Percentiles rank a stretch among this genome's conserved stretches.
These are phyloP conservation scores for Buphagus erythrorhynchus DNA, from an alignment of 2,797 vertebrate genomes.

Conservation along the genomic window DNA sequence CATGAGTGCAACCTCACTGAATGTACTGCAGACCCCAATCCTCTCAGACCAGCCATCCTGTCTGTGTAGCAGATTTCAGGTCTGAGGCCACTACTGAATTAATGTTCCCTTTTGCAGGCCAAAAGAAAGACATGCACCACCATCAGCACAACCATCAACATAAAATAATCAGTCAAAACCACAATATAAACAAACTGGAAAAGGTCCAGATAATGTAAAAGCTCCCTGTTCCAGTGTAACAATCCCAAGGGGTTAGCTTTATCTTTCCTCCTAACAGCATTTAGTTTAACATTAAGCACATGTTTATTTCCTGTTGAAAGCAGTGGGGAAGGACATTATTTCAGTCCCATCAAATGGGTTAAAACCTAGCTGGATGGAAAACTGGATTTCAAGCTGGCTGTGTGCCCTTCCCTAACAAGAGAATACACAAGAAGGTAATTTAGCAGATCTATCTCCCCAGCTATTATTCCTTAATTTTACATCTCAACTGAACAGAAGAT, in stretches of 20 bases:
- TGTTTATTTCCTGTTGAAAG: neutral
- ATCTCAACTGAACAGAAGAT: slow-evolving; percentile 8
- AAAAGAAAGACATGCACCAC: neutral
- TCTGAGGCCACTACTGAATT: neutral
- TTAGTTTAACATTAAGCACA: neutral
- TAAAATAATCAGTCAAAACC: neutral
- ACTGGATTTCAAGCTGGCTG: neutral
- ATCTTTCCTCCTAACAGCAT: neutral
- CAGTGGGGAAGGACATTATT: neutral
- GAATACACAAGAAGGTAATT: neutral
- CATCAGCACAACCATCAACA: neutral
- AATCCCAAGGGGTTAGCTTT: neutral
- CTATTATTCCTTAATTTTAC: slow-evolving; percentile 39
- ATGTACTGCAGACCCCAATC: neutral
- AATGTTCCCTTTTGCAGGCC: neutral
- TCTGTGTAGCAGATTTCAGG: neutral
- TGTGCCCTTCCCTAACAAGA: slow-evolving; percentile 10
- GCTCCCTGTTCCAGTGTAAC: neutral
- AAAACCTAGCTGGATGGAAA: neutral
- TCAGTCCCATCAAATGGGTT: neutral
- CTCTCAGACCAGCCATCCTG: neutral
- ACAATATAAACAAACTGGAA: neutral
- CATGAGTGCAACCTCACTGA: neutral
- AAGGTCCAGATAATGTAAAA: neutral
- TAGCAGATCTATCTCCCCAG: neutral